Percentiles rank a stretch among this genome's conserved stretches.
Evolutionary conservation across 2,113 vertebrate species (phyloP).

Genomic region (Brachyhypopomus occidentalis): DNA sequence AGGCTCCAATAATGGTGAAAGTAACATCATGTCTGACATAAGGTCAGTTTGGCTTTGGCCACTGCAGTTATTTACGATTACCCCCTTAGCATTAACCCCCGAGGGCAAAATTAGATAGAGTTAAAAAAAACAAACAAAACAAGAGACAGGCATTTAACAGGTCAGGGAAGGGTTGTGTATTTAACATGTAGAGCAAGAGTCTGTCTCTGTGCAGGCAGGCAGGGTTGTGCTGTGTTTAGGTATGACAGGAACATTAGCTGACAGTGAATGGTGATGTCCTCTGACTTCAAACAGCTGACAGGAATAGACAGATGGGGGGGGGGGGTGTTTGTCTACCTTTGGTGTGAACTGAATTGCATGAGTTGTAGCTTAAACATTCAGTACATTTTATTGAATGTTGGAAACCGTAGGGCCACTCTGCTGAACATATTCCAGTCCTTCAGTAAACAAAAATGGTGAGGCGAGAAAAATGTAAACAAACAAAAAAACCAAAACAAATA

Average conservation of each 20-base stretch:
- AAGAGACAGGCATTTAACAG: too few relatives aligned
- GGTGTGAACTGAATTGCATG: not conserved
- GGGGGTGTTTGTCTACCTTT: not conserved
- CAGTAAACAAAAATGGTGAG: constrained; percentile 7
- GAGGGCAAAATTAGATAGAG: too few relatives aligned
- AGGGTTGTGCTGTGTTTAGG: not conserved
- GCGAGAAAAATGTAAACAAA: constrained; percentile 16
- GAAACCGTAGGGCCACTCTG: not conserved
- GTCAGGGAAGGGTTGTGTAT: too few relatives aligned
- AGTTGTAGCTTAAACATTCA: not conserved
- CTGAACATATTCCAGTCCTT: constrained; percentile 19
- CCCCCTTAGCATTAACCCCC: too few relatives aligned
- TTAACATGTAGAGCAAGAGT: too few relatives aligned
- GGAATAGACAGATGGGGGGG: too few relatives aligned
- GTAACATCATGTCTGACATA: too few relatives aligned
- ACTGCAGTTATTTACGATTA: too few relatives aligned
- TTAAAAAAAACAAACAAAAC: too few relatives aligned
- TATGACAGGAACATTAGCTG: not conserved
- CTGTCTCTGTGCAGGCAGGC: too few relatives aligned
- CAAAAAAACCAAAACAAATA: constrained; percentile 56
- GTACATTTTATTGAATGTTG: not conserved
- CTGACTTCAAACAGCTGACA: not conserved
- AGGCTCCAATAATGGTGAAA: too few relatives aligned
- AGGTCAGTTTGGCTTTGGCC: too few relatives aligned
- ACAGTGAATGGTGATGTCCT: constrained; percentile 8